Percentiles rank a stretch among this genome's conserved stretches.
These are phyloP conservation scores for Casuarius casuarius DNA, from an alignment of 2,113 vertebrate genomes.

Conservation along the genomic window DNA sequence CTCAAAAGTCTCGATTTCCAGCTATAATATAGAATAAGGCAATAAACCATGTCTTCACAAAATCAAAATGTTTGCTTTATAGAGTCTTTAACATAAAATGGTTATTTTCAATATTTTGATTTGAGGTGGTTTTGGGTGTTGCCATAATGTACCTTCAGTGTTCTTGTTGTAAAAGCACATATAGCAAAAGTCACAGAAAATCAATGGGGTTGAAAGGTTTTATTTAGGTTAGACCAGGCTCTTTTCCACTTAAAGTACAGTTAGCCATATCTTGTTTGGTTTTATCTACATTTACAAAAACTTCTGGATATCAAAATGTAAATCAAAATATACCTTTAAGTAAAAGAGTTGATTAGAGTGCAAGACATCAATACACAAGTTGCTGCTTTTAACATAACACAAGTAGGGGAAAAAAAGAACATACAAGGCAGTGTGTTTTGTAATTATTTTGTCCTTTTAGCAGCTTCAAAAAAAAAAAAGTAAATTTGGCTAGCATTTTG, in stretches of 20 bases:
- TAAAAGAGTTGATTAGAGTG: slow-evolving; percentile 65
- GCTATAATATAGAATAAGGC: slow-evolving; percentile 71
- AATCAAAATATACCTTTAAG: slow-evolving; percentile 64
- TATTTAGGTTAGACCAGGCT: slow-evolving; percentile 59
- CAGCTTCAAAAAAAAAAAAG: slow-evolving; percentile 13
- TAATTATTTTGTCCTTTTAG: slow-evolving; percentile 67
- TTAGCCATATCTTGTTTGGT: slow-evolving; percentile 54
- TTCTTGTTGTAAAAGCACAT: slow-evolving; percentile 74
- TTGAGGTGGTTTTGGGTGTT: slow-evolving; percentile 71
- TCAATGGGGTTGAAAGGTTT: slow-evolving; percentile 48
- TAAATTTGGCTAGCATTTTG: slow-evolving; percentile 47
- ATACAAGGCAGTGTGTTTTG: not conserved
- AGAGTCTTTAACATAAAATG: slow-evolving; percentile 64
- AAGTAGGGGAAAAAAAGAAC: slow-evolving; percentile 16
- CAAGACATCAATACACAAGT: slow-evolving; percentile 43
- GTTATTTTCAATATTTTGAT: slow-evolving; percentile 54
- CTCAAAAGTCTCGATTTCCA: slow-evolving; percentile 69
- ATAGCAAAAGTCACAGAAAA: slow-evolving; percentile 53
- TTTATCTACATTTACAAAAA: slow-evolving; percentile 69
- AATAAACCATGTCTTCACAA: slow-evolving; percentile 75
- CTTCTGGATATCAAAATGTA: slow-evolving; percentile 71
- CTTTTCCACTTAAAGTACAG: slow-evolving; percentile 44
- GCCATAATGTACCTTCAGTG: slow-evolving; percentile 77
- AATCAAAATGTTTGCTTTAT: slow-evolving; percentile 63
- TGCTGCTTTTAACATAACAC: slow-evolving; percentile 60